Evolutionary conservation across 1,140 invertebrate species (phyloP).

Genomic region (Nasonia longicornis): DNA sequence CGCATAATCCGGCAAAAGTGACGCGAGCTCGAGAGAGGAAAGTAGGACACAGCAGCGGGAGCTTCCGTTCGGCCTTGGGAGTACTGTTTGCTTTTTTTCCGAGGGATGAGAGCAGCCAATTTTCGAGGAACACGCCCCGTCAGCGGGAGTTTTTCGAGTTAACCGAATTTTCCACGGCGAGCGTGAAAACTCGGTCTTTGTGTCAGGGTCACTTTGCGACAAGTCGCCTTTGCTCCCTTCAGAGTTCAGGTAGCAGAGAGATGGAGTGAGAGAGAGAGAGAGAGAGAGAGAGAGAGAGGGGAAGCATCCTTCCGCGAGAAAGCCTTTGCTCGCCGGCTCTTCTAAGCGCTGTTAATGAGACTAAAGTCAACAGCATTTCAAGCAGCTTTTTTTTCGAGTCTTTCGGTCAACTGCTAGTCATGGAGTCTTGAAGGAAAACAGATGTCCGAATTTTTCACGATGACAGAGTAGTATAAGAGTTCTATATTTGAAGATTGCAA

Average conservation of each 20-base stretch:
- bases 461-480: too few relatives aligned
- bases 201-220: constrained; percentile 31
- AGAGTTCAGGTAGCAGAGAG: constrained; percentile 12
- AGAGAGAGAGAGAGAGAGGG: too few relatives aligned
- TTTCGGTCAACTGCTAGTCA: neutral
- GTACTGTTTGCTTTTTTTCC: constrained; percentile 22
- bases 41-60: constrained; percentile 31
- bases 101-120: neutral
- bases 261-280: too few relatives aligned
- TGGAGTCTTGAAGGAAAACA: neutral
- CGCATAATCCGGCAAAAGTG: constrained; percentile 3
- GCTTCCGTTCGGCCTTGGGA: constrained; percentile 7
- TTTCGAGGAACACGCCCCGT: constrained; percentile 23
- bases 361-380: neutral
- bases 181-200: constrained; percentile 42
- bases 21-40: neutral
- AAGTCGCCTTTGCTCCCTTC: neutral
- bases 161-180: constrained; percentile 34
- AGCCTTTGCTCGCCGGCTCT: neutral
- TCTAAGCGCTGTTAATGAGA: constrained; percentile 17
- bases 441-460: neutral
- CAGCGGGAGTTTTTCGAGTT: neutral
- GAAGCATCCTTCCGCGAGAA: constrained; percentile 29
- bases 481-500: too few relatives aligned
- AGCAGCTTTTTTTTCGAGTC: neutral